Evolutionary conservation across 2,113 vertebrate genomes (phyloP), one percentile per base, ranked within the genome.

Genomic region (Zosterops japonicus): DNA sequence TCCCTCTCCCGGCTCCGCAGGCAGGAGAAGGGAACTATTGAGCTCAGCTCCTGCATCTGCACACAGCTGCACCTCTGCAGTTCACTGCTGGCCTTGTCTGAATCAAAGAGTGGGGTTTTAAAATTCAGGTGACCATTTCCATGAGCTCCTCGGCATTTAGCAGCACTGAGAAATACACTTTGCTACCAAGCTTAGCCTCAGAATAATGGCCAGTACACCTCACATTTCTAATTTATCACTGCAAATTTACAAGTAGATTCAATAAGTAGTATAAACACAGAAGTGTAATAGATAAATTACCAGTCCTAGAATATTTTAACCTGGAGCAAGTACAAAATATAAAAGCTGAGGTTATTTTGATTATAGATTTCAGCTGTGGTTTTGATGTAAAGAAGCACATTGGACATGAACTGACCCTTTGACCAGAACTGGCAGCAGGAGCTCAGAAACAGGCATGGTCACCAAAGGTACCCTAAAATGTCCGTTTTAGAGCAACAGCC

Each of bases 1-100:
- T 3, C 17, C 12, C 81, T 63, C 68, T 80, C 42, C 77, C 11
- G 0, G 81, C 46, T 44, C n/a, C 0, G 1, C 39, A 6, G 52
- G 68, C 33, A 36, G 67, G 70, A 94, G 53, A 94, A 96, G 65
- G 74, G 33, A 59, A 5, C 93, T 7, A 95, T 75, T 85, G 77
- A 95, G 90, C 87, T 75, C 72, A 74, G 83, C 83, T 79, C 56
- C n/a, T n/a, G 69, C 93, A 92, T 94, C 96, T 82, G 91, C 8
- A 17, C 80, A 55, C 1, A 18, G 77, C 92, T 82, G 50, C 9
- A 68, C 68, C 74, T 24, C 35, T 3, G 8, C 72, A 87, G 23
- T 5, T 75, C 75, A 84, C 93, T 87, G 6, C 44, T 6, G 70
- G 47, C 93, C 90, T 91, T 79, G 81, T 87, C 28, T 55, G 47